A percentile compares a stretch with the other conserved stretches of the same genome.
Evolutionary conservation across 92 coral and sea anemone genomes (phyloP).

Genomic region (Phymanthus crucifer): DNA sequence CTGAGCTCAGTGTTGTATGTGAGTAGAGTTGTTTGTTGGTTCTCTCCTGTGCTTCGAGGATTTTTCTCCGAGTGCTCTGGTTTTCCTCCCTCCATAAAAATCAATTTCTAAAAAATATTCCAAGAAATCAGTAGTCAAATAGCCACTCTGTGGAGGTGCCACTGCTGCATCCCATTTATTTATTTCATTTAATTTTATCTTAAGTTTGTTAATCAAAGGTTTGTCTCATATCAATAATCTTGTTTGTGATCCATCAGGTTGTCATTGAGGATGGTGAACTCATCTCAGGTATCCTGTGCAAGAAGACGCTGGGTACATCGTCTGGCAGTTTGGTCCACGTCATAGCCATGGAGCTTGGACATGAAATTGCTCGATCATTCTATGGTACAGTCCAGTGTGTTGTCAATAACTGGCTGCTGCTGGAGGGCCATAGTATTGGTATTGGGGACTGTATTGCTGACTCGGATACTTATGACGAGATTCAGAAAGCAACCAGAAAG

Average conservation of each 20-base stretch:
- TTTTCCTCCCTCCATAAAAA: no score
- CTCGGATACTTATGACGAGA: slow-evolving; percentile 92
- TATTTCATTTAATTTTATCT: no score
- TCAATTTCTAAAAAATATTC: no score
- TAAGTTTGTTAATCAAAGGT: no score
- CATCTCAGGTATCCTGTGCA: slow-evolving; percentile 88
- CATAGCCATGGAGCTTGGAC: slow-evolving; percentile 93
- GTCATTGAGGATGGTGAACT: slow-evolving; percentile 96
- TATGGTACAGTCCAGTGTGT: slow-evolving; percentile 89
- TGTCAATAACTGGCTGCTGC: slow-evolving; percentile 94
- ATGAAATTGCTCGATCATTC: slow-evolving; percentile 82
- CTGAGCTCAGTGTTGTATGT: no score
- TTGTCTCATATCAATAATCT: neutral
- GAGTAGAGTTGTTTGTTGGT: no score
- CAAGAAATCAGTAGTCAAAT: no score
- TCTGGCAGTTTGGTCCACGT: slow-evolving; percentile 98
- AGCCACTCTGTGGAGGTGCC: no score
- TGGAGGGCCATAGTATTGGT: slow-evolving; percentile 99
- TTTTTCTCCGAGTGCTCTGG: no score
- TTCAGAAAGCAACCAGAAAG: slow-evolving; percentile 91
- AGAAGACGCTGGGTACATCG: slow-evolving; percentile 92
- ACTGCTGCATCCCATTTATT: no score
- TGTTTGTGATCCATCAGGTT: slow-evolving; percentile 47
- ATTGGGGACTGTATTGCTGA: slow-evolving; percentile 99
- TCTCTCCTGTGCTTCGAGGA: no score